A percentile compares a stretch with the other conserved stretches of the same genome.
Conservation (phyloP, 2,797 vertebrate species). For the Channallabes apus region DNA sequence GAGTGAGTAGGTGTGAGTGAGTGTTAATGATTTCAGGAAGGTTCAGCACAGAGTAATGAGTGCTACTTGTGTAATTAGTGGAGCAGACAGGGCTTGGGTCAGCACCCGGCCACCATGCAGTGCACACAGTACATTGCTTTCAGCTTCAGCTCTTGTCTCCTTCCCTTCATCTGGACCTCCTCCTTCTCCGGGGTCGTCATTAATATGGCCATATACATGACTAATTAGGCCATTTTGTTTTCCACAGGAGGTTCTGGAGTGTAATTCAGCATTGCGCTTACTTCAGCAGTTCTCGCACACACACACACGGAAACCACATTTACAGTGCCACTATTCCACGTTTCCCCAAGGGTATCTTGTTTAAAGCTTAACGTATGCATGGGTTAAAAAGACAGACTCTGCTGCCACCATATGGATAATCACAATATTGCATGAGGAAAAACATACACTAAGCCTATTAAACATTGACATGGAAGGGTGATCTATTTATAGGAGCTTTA, state of each 20-base stretch:
- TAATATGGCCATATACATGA: conserved; percentile 40
- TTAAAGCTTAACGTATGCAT: not conserved
- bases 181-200: conserved; percentile 32
- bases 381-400: conserved; percentile 28
- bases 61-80: conserved; percentile 38
- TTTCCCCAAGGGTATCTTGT: not conserved
- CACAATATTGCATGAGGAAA: not conserved
- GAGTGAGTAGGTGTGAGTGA: conserved; percentile 13
- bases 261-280: not conserved
- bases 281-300: not conserved
- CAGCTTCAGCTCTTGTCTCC: conserved; percentile 2
- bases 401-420: conserved; percentile 64
- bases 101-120: conserved; percentile 41
- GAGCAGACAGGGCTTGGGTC: conserved; percentile 33
- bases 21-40: conserved; percentile 43
- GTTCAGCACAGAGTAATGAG: conserved; percentile 28
- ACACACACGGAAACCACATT: conserved; percentile 16
- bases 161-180: conserved; percentile 9
- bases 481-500: conserved; percentile 39
- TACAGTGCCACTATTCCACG: not conserved
- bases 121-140: conserved; percentile 5
- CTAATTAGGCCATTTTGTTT: conserved; percentile 39
- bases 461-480: not conserved
- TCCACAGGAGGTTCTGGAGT: conserved; percentile 16
- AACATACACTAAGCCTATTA: conserved; percentile 28